Base-by-base conservation (phyloP, 2,888 invertebrate genomes). In the Zelleria hepariella region DNA sequence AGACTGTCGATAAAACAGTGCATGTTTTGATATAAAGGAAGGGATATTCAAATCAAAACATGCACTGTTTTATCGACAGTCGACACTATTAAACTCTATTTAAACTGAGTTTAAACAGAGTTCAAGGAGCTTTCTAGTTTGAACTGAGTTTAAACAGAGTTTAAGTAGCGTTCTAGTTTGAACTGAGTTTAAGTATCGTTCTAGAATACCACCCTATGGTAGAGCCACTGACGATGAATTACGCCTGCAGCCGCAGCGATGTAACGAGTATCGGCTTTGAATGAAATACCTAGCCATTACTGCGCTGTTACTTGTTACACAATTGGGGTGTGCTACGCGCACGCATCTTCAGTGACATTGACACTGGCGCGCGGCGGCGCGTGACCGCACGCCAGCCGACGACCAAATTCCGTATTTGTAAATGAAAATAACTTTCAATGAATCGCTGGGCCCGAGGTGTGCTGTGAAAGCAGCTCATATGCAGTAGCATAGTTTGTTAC, bases 371-470 rank as follows among this genome's bases (percentile, higher is more conserved):
- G 32, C 32, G 32, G 32, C 60, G 60, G 63, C 68, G 75, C 80
- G 72, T 79, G 74, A 68, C 68, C 73, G 75, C 82, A 84, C 82
- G 82, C 80, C 62, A 80, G 63, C 62, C 61, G 62, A 23, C 71
- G 67, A 67, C 73, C 67, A 77, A 79, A 80, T 73, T 75, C 72
- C 70, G 66, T 71, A 76, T 74, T 79, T 79, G 51, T 6, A 51
- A 51, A 51, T 80, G 76, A 73, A 78, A 78, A 80, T 74, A 73
- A 80, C 82, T 82, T 83, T 83, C 78, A 77, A 77, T 80, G 75
- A 73, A 75, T 69, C 69, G 42, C 57, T 58, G 68, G 70, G 68
- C 61, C 63, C 56, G 58, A 60, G 55, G 48, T 58, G 59, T 52
- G 53, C 52, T 55, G 60, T 57, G 56, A 51, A 51, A 51, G 51